Base-by-base conservation (phyloP, 2,113 vertebrate species). In the Gallinago paraguaiae region DNA sequence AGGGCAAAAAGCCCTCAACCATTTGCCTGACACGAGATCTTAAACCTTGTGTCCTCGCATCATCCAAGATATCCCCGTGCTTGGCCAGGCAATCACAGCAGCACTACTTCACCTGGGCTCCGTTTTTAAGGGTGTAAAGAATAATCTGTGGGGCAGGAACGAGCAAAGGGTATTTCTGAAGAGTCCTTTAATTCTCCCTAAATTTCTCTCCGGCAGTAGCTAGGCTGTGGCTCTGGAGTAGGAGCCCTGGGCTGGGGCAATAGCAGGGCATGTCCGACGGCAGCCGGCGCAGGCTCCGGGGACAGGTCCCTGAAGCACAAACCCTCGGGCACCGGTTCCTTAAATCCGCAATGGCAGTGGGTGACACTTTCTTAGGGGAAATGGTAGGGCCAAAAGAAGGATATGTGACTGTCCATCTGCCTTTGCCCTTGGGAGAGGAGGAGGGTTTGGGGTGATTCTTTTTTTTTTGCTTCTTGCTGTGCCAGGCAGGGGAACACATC, bases 291-390 rank as follows among this genome's bases (percentile, higher is more conserved):
- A 8, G 77, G 9, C 35, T 24, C 3, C 1, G 1, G 4, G 33
- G 33, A 11, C 13, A 37, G 14, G 41, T 39, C 0, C 1, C 13
- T 28, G 17, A 16, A 74, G 60, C 35, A 4, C 56, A 41, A 23
- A 28, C 24, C 1, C 0, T 0, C 4, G 3, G 48, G 43, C 48
- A 35, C 18, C 1, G 1, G 2, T 7, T 45, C 12, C 19, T 78
- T 3, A 14, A 39, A 41, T 11, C 75, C n/a, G 11, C 37, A 11
- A 17, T 31, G 57, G 31, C 45, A 65, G 7, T 14, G 46, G 70
- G 53, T 35, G 54, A 31, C 2, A 3, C 74, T 54, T 79, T 16
- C n/a, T 10, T 68, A 2, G 20, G 31, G 53, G 20, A 65, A 23
- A 31, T 14, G 43, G 11, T 1, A 64, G 45, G 69, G n/a, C n/a